Conservation (phyloP, 2,113 vertebrate species). For the Pterocles orientalis region DNA sequence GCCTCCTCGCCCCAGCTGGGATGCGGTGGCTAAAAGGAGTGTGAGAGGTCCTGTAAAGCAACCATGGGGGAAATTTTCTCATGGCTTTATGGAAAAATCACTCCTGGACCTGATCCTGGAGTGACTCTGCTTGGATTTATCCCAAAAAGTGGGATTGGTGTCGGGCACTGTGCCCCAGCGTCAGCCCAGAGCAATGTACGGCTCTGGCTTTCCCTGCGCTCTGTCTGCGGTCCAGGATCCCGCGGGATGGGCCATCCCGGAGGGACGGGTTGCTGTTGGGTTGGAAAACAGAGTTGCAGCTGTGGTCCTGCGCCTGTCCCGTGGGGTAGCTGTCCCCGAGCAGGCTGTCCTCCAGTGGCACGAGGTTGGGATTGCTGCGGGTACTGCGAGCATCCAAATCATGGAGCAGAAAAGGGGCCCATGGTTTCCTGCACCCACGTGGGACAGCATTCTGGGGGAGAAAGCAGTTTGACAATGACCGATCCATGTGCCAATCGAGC, state of each 20-base stretch:
- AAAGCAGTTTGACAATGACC: rapidly evolving
- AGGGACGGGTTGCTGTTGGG: background rate
- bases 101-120: background rate
- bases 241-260: rapidly evolving
- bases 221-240: background rate
- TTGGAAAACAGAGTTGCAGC: background rate
- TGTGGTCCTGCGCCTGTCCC: background rate
- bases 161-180: rapidly evolving
- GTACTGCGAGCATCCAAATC: rapidly evolving
- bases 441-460: background rate
- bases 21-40: background rate
- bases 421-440: rapidly evolving
- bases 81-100: background rate
- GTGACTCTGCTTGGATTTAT: background rate
- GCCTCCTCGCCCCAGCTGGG: rapidly evolving
- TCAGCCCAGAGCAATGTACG: background rate
- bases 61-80: background rate
- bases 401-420: rapidly evolving
- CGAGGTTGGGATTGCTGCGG: rapidly evolving
- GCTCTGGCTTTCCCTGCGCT: background rate
- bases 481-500: background rate
- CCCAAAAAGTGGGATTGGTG: rapidly evolving
- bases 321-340: background rate
- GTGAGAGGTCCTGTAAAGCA: background rate
- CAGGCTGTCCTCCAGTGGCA: background rate